A percentile compares a stretch with the other conserved stretches of the same genome.
These are phyloP conservation scores for Prionailurus viverrinus DNA, from an alignment of 2,113 vertebrate species.

Conservation along the genomic window DNA sequence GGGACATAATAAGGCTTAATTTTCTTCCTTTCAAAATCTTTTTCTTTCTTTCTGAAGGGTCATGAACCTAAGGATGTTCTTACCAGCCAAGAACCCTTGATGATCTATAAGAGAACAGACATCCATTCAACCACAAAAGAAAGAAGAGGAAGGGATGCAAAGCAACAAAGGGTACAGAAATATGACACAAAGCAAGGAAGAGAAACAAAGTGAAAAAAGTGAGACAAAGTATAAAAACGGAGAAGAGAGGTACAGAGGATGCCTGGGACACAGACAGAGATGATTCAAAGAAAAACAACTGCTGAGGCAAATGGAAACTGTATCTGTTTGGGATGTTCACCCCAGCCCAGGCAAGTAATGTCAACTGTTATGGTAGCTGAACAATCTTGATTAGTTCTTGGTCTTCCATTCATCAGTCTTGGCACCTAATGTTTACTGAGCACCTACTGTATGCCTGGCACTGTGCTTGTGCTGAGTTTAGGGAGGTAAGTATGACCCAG, in stretches of 20 bases:
- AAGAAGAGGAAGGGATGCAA: neutral
- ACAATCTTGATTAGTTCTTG: neutral
- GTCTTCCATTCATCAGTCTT: neutral
- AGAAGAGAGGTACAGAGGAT: neutral
- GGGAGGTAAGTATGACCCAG: neutral
- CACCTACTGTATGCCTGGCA: neutral
- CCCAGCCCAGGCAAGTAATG: neutral
- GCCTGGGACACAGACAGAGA: neutral
- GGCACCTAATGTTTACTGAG: neutral
- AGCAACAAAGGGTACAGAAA: neutral
- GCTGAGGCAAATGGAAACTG: neutral
- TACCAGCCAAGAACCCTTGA: neutral
- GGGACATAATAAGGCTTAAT: neutral
- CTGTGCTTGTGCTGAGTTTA: neutral
- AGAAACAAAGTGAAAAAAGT: neutral
- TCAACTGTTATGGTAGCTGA: neutral
- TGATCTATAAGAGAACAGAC: neutral
- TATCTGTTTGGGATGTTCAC: neutral
- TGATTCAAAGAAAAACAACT: neutral
- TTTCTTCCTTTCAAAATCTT: neutral
- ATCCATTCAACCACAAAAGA: neutral
- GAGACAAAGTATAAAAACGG: neutral
- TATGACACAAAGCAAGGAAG: neutral
- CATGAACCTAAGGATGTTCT: neutral
- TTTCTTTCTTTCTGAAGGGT: neutral